These are phyloP conservation scores for Apodemus sylvaticus DNA, from an alignment of 2,113 vertebrate species.

Conservation along the genomic window DNA sequence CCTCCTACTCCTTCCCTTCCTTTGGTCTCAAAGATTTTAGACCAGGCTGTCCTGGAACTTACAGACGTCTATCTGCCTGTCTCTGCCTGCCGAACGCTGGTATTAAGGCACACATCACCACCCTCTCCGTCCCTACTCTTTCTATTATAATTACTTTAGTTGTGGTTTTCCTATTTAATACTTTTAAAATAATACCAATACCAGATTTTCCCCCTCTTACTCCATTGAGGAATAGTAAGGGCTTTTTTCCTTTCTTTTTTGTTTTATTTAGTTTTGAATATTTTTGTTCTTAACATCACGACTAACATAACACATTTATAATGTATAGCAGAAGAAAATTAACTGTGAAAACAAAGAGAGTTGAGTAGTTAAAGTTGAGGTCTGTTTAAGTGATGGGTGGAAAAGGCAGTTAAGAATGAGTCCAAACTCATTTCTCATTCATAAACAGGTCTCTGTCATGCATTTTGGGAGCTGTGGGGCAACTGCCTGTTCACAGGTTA, in stretches of 20 bases:
- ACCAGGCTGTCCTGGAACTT: not conserved
- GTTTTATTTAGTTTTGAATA: not conserved
- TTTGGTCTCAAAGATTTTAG: no score
- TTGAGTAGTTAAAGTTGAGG: not conserved
- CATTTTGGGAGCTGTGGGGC: not conserved
- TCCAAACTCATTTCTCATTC: not conserved
- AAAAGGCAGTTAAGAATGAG: not conserved
- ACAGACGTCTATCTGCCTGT: not conserved
- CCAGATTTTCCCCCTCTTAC: not conserved
- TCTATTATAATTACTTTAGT: not conserved
- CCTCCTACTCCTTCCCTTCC: not conserved
- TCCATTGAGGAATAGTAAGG: not conserved
- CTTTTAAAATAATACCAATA: not conserved
- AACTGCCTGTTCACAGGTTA: not conserved
- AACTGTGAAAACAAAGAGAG: not conserved
- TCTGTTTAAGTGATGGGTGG: not conserved
- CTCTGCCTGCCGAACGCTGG: not conserved
- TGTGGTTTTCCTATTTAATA: not conserved
- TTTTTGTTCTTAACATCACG: not conserved
- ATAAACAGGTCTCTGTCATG: not conserved
- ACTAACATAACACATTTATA: not conserved
- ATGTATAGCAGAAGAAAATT: slow-evolving; percentile 19
- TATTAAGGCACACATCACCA: not conserved
- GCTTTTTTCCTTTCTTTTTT: rapidly evolving
- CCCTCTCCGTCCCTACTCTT: not conserved